Percentiles rank a stretch among this genome's conserved stretches.
Conservation (phyloP, 2,797 vertebrate genomes). For the Leptoclinus maculatus region DNA sequence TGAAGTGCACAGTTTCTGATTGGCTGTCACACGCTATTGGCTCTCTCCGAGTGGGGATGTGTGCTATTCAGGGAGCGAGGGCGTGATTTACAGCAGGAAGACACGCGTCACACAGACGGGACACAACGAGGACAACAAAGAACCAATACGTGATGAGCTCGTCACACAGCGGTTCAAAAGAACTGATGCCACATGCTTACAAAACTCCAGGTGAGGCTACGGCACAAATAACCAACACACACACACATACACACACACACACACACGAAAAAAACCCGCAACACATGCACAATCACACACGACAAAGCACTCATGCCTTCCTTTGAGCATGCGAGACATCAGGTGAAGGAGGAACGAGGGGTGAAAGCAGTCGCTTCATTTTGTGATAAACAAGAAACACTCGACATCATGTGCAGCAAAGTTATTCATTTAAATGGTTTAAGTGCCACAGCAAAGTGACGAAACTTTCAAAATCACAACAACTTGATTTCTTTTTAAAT, state of each 20-base stretch:
- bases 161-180: neutral
- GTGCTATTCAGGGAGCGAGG: constrained; percentile 52
- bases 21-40: constrained; percentile 64
- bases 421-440: too few species aligned
- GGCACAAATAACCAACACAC: constrained; percentile 11
- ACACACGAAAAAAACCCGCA: neutral
- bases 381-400: too few species aligned
- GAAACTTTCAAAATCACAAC: too few species aligned
- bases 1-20: constrained; percentile 65
- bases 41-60: constrained; percentile 39
- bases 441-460: too few species aligned
- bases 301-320: neutral
- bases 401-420: too few species aligned
- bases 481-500: too few species aligned
- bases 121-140: constrained; percentile 41
- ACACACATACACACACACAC: constrained; percentile 6
- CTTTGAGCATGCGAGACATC: constrained; percentile 6
- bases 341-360: neutral
- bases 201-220: constrained; percentile 40
- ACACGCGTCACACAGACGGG: constrained; percentile 37
- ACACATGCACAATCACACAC: neutral
- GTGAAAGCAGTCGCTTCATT: neutral
- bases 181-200: constrained; percentile 46
- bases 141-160: neutral
- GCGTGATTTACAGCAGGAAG: constrained; percentile 22